Conservation (phyloP, 2,113 vertebrate genomes). For the Sardina pilchardus region DNA sequence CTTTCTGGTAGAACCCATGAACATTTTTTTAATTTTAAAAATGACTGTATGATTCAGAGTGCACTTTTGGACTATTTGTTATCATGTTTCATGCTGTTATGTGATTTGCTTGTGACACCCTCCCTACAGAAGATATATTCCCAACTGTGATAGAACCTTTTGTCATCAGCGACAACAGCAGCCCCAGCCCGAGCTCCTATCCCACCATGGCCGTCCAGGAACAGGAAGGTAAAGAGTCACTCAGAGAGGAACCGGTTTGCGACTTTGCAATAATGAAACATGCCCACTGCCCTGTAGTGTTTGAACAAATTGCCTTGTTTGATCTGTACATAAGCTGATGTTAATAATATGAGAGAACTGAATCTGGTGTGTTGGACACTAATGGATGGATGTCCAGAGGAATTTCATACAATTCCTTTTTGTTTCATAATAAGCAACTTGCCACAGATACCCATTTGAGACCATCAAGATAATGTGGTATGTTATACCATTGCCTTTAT, state of each 20-base stretch:
- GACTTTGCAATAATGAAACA: no score
- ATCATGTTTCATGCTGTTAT: neutral
- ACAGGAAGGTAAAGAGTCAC: neutral
- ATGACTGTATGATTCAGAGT: neutral
- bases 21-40: no score
- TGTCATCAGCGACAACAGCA: neutral
- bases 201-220: neutral
- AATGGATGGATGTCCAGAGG: neutral
- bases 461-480: no score
- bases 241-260: no score
- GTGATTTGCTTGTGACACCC: neutral
- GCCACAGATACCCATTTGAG: no score
- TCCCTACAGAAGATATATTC: neutral
- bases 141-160: neutral
- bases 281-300: no score
- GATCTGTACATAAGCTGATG: neutral
- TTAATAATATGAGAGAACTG: neutral
- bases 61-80: neutral
- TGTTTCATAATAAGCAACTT: no score
- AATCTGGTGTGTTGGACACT: neutral
- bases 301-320: neutral
- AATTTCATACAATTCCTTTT: no score
- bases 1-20: no score
- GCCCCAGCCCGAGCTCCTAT: neutral
- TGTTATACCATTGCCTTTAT: no score